Percentiles rank a stretch among this genome's conserved stretches.
Evolutionary conservation across 2,888 invertebrate genomes (phyloP).

Genomic region (Pollenia angustigena): DNA sequence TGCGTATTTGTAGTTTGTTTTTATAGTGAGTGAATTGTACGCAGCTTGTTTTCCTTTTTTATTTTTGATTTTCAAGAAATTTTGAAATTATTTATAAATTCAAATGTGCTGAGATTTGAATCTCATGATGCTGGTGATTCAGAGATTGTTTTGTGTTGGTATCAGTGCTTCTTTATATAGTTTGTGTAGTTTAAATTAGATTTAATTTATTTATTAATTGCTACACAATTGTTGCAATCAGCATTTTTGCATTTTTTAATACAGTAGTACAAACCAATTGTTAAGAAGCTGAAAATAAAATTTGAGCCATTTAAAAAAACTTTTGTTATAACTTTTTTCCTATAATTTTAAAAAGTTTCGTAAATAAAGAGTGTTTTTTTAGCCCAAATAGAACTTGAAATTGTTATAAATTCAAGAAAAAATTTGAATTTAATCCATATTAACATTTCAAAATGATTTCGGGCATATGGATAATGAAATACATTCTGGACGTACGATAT

Average conservation of each 20-base stretch:
- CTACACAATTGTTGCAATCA: constrained; percentile 69
- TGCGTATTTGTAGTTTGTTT: constrained; percentile 27
- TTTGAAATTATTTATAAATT: constrained; percentile 11
- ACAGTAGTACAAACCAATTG: constrained; percentile 17
- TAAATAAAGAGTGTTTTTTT: too few relatives aligned
- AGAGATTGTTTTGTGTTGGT: constrained; percentile 31
- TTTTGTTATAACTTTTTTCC: too few relatives aligned
- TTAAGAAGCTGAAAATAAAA: background rate
- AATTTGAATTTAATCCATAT: too few relatives aligned
- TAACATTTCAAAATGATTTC: background rate
- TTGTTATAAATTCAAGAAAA: too few relatives aligned
- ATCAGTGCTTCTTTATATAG: constrained; percentile 40
- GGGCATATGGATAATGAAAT: too few relatives aligned
- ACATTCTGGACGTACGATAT: too few relatives aligned
- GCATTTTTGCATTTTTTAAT: constrained; percentile 37
- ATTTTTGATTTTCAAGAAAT: constrained; percentile 16
- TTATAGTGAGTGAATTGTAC: constrained; percentile 22
- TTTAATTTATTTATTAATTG: constrained; percentile 72
- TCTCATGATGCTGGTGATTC: constrained; percentile 58
- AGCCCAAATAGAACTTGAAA: too few relatives aligned
- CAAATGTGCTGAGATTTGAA: constrained; percentile 31
- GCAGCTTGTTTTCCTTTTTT: constrained; percentile 33
- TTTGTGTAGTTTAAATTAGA: constrained; percentile 61
- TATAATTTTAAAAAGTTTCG: too few relatives aligned
- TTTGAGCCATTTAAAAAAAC: too few relatives aligned